Evolutionary conservation across 2,113 vertebrate genomes (phyloP), one percentile per base, ranked within the genome.

Genomic region (Dipodomys ordii): DNA sequence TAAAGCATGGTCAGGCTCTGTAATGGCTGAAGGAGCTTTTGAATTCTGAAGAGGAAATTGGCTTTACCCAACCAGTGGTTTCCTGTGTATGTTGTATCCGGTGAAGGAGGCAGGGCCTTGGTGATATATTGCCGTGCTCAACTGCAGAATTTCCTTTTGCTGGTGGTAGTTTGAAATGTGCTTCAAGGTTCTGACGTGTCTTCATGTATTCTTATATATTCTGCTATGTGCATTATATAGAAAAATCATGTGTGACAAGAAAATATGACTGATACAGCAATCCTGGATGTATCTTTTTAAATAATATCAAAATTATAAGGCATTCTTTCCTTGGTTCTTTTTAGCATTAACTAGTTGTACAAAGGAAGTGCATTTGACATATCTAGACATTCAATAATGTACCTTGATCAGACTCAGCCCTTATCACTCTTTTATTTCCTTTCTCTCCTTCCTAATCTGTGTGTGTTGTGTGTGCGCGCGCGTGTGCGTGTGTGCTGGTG

Each of bases 31-130:
- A 96, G 95, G 84, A 64, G 74, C 96, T 96, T 97, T 68, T 96
- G 97, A 97, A 88, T 96, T 94, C 97, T 97, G 96, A 98, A 98
- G 97, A 98, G 98, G 98, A 98, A 98, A 98, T 97, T 91, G 96
- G 71, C 93, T 98, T 98, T 97, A 96, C 97, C 96, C 98, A 97
- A 97, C 97, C 90, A 93, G 72, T 96, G 85, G 30, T 96, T 98
- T 98, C 98, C 98, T 98, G 98, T 96, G 95, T 85, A 82, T 93
- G 84, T 83, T 69, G 68, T 87, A 77, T 97, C 96, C 93, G 91
- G 91, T 97, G 12, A 94, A 97, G 92, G 93, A 35, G 90, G 85
- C 90, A 87, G 93, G 57, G 81, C 32, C 12, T 94, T 72, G 77
- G 19, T 81, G 62, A 93, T 90, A 0, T 0, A n/a, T 49, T 72